Evolutionary conservation across 2,888 invertebrate species (phyloP), one percentile per base, ranked within the genome.

Genomic region (Torymus auratus): DNA sequence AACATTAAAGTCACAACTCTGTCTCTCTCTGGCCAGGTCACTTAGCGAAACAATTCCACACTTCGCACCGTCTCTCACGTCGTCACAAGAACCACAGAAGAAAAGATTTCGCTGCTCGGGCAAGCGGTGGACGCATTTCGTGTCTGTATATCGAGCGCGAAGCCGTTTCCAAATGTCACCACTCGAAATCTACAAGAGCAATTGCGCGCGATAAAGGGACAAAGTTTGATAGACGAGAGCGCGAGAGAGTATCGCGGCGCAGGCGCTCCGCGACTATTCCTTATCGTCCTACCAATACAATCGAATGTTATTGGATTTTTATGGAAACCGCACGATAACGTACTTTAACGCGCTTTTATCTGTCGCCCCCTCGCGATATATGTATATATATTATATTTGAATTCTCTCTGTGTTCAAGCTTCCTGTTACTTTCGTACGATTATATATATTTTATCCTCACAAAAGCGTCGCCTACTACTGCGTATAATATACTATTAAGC

Each of bases 201-300:
- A 76, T 53, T 62, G 55, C 41, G 56, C 52, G 3, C 17, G 73
- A 73, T 73, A 73, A 79, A 73, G 41, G 41, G 1, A 41, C 5
- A 79, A 41, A 64, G n/a, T 58, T 69, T 56, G 28, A 64, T 71
- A 58, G 62, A 71, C 23, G 70, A 67, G 52, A 67, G 52, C 7
- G 41, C 1, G 7, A 41, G 7, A 41, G 41, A 41, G 41, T 41
- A 41, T 41, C 13, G 11, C 15, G 52, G 58, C 53, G 58, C 71
- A 69, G 41, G 73, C 62, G 73, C 23, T 58, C 62, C 56, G 17
- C 10, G 23, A 56, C 28, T 52, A 69, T 50, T 23, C 15, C 14
- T 79, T 73, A 68, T 73, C 62, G 56, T 13, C 17, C 41, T 41
- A 10, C 5, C 7, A 52, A 23, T 56, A 53, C 69, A 52, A 58